These are phyloP conservation scores for Apistogramma diplotaenia DNA, from an alignment of 2,113 vertebrate genomes.

Conservation along the genomic window DNA sequence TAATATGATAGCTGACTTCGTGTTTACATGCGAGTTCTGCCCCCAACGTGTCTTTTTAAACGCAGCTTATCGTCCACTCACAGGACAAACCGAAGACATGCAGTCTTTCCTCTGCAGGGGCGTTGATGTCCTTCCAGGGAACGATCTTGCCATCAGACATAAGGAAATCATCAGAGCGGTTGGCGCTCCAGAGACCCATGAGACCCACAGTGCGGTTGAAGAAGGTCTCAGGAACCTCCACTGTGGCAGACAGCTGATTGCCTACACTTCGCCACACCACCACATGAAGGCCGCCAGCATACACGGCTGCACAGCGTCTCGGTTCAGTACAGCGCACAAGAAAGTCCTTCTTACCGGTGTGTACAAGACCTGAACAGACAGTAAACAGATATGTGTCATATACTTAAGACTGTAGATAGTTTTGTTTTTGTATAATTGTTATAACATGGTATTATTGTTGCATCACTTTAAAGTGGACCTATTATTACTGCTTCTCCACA, in stretches of 20 bases:
- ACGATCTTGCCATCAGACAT: constrained; percentile 74
- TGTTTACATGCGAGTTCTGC: neutral
- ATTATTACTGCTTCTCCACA: neutral
- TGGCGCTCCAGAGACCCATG: constrained; percentile 79
- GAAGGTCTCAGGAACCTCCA: constrained; percentile 78
- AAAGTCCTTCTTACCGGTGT: constrained; percentile 58
- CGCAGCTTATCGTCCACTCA: constrained; percentile 54
- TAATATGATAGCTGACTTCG: too few relatives aligned
- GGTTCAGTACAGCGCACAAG: constrained; percentile 70
- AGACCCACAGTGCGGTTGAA: constrained; percentile 80
- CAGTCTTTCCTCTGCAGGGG: constrained; percentile 69
- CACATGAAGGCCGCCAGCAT: constrained; percentile 74
- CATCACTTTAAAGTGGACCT: neutral
- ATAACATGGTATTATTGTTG: neutral
- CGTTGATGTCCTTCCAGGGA: constrained; percentile 23
- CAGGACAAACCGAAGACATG: constrained; percentile 80
- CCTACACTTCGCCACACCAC: constrained; percentile 55
- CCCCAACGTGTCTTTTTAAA: neutral
- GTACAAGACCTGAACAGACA: constrained; percentile 65
- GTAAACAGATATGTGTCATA: neutral
- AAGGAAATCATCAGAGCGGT: constrained; percentile 75
- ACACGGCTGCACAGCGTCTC: constrained; percentile 68
- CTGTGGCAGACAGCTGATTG: constrained; percentile 65
- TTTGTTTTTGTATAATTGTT: neutral
- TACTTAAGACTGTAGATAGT: neutral